Evolutionary conservation across 1,140 invertebrate genomes (phyloP), one percentile per base, ranked within the genome.

Genomic region (Diorhabda sublineata): DNA sequence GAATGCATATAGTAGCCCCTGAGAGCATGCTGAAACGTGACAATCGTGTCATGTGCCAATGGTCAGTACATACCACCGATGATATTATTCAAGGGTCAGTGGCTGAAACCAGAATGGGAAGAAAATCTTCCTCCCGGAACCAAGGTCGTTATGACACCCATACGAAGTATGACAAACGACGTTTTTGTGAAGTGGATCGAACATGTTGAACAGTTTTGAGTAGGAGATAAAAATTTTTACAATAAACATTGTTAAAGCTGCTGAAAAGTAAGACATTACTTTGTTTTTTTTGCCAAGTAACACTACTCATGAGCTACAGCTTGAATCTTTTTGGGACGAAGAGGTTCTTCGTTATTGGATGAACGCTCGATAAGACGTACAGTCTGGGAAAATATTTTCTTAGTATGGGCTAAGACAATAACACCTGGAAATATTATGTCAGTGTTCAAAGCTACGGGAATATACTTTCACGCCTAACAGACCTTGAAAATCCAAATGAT

Each of bases 71-170:
- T 82, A 52, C 78, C 80, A 9, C 78, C 80, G 26, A 79, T 78
- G 74, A 77, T 81, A 43, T 62, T 82, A 45, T 84, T 82, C 65
- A 80, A 80, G 69, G 79, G 76, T 1, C 73, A 75, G 67, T 71
- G 79, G 60, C 52, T 73, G 26, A 79, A 78, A 66, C 70, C 74
- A 64, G 75, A 74, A 65, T 79, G 45, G 8, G 8, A 58, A 58
- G 5, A 58, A 58, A 9, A 58, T 58, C 56, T 58, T 26, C 26
- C 26, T 26, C 26, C 26, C 26, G 26, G 26, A 26, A 26, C 26
- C 26, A 26, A 26, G 26, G 26, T 26, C 26, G 26, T 26, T 26
- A 26, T 26, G 26, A 26, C 26, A 26, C 26, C 26, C 26, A 26
- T 9, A 74, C 79, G 80, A 26, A 26, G 26, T 26, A 26, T 26